Evolutionary conservation across 2,888 invertebrate species (phyloP).

Genomic region (Drosophila nr. perissopoda): DNA sequence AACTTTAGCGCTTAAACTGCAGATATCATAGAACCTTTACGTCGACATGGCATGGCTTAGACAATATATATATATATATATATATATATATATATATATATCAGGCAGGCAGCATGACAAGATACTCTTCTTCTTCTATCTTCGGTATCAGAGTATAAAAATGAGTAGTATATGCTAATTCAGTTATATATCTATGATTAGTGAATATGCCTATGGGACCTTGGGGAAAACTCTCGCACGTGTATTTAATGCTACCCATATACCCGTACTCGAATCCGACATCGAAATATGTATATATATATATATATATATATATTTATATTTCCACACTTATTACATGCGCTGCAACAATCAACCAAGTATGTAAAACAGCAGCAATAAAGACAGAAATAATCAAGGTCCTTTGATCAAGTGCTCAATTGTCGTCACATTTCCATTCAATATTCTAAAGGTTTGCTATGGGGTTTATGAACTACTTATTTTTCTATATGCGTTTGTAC

Average conservation of each 20-base stretch:
- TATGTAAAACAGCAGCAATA: slow-evolving; percentile 9
- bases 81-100: background rate
- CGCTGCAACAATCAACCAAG: too few relatives aligned
- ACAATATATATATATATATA: background rate
- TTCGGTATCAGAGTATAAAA: background rate
- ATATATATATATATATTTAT: too few relatives aligned
- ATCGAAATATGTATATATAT: background rate
- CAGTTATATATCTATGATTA: background rate
- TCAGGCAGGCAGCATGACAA: background rate
- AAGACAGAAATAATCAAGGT: too few relatives aligned
- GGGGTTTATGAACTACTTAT: background rate
- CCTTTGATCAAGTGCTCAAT: background rate
- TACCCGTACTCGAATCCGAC: background rate
- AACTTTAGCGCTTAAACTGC: too few relatives aligned
- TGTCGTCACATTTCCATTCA: too few relatives aligned
- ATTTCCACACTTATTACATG: too few relatives aligned
- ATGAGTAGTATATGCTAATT: background rate
- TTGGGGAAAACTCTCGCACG: slow-evolving; percentile 9
- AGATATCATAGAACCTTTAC: too few relatives aligned
- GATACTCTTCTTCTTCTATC: background rate
- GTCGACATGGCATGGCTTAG: too few relatives aligned
- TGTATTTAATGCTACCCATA: slow-evolving; percentile 9
- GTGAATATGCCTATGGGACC: slow-evolving; percentile 23
- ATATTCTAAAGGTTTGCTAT: background rate
- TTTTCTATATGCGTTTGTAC: background rate